These are phyloP conservation scores for Trachops cirrhosus DNA, from an alignment of 2,797 vertebrate genomes.

Conservation along the genomic window DNA sequence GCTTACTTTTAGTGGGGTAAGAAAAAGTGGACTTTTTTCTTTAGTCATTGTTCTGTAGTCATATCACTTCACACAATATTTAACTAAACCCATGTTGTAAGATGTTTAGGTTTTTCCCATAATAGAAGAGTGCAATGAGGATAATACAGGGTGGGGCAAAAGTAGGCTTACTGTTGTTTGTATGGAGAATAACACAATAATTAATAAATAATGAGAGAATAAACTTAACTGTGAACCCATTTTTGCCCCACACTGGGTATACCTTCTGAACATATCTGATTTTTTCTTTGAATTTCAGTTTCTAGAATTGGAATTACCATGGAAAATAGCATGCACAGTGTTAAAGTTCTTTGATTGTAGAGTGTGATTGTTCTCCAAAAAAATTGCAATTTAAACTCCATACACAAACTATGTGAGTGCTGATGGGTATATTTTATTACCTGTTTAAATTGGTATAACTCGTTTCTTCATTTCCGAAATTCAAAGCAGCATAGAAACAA, in stretches of 20 bases:
- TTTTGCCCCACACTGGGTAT: not conserved
- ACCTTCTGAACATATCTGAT: not conserved
- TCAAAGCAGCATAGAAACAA: conserved; percentile 12
- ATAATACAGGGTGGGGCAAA: not conserved
- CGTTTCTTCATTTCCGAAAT: conserved; percentile 3
- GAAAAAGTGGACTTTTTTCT: not conserved
- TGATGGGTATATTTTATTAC: not conserved
- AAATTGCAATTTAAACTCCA: not conserved
- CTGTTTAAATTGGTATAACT: not conserved
- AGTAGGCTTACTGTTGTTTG: not conserved
- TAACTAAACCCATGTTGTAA: not conserved
- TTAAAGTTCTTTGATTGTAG: conserved; percentile 34
- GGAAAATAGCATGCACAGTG: not conserved
- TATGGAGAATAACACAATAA: not conserved
- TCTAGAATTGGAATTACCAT: conserved; percentile 8
- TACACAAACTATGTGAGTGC: not conserved
- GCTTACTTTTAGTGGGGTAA: not conserved
- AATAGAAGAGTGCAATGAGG: not conserved
- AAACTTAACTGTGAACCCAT: not conserved
- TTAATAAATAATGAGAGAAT: not conserved
- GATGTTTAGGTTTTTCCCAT: not conserved
- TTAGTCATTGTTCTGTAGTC: not conserved
- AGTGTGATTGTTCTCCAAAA: not conserved
- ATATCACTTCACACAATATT: not conserved
- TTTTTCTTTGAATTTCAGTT: not conserved